Base-by-base conservation (phyloP, 2,113 vertebrate species). In the Heterotilapia buettikoferi region DNA sequence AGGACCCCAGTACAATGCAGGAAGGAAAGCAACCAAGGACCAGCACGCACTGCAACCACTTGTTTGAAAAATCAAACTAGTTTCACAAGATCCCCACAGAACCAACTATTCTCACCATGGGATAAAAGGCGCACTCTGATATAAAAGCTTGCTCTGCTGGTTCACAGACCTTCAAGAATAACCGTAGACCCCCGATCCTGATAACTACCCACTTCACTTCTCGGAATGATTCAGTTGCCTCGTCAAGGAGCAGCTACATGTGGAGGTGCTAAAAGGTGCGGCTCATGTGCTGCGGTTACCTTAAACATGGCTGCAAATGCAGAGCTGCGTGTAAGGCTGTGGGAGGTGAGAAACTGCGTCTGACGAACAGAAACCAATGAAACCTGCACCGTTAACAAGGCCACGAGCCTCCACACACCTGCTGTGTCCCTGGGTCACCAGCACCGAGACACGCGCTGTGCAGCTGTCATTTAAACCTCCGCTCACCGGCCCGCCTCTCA, bases 281-380 rank as follows among this genome's bases (percentile, higher is more conserved):
- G 10, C 38, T 40, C 4, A 5, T 5, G 38, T 40, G 26, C 59
- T n/a, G 31, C 31, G 31, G 18, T 66, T 66, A 66, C 61, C 94
- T 96, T 85, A 56, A 93, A 90, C 95, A 96, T 96, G 21, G 33
- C 83, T 29, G 43, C 81, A 5, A 10, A 1, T 3, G 29, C 5
- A 3, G 18, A 56, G 24, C 5, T 4, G 61, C 19, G 26, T 14
- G 36, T 9, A 0, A 14, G 9, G 29, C 19, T 5, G 13, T 31
- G 9, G 10, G 21, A 0, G 16, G 47, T 12, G 19, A 0, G 21
- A 73, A 73, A 45, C 21, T 45, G 38, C 43, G 71, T 31, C 57
- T 4, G 38, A 26, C 5, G 2, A 24, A 29, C 10, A 45, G 6
- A 4, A 53, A 31, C 6, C 57, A 68, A n/a, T 7, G 31, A 19